Base-by-base conservation (phyloP, 30 jellyfish, hydroid and myxozoan species). In the Cassiopea andromeda region DNA sequence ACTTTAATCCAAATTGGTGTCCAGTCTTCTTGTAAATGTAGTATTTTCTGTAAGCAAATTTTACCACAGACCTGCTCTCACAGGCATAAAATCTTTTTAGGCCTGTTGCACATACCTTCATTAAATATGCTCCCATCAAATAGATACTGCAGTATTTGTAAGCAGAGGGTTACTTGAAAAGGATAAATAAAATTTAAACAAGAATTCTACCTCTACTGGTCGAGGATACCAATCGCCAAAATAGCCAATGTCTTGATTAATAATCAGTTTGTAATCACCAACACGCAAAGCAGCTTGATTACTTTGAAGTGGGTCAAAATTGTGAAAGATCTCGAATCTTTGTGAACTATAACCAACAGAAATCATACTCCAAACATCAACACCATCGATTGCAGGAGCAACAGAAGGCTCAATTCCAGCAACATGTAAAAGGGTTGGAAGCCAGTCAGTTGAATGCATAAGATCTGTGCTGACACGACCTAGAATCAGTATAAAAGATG, bases 191-290 rank as follows among this genome's bases (percentile, higher is more conserved):
- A 27, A 27, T 27, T 27, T 27, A 27, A 27, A 27, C 38, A 6
- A 43, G 27, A 43, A 43, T 68, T 18, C 45, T 81, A 81, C 90
- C 85, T 92, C 97, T 1, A 97, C 93, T 2, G 99, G 99, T 27
- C 99, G 89, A 27, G 99, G 99, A 44, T 85, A 91, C 99, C 99
- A 97, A 73, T 92, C 98, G 44, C 99, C 97, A 75, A 85, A 90
- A 80, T 68, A 92, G 48, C 98, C 99, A 76, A 97, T 72, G 67
- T 92, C 98, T 84, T 97, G 99, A 75, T 93, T 93, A 73, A 97
- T 89, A 46, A 97, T 84, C 59, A 97, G 78, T 73, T 97, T 97
- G 93, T 97, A 97, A 74, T 97, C 98, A 48, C 98, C 98, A 64
- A 97, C 98, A 7, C 99, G 91, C 4, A 97, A 92, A 7, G 96